Evolutionary conservation across 1,140 invertebrate genomes (phyloP).

Genomic region (Cotesia glomerata): DNA sequence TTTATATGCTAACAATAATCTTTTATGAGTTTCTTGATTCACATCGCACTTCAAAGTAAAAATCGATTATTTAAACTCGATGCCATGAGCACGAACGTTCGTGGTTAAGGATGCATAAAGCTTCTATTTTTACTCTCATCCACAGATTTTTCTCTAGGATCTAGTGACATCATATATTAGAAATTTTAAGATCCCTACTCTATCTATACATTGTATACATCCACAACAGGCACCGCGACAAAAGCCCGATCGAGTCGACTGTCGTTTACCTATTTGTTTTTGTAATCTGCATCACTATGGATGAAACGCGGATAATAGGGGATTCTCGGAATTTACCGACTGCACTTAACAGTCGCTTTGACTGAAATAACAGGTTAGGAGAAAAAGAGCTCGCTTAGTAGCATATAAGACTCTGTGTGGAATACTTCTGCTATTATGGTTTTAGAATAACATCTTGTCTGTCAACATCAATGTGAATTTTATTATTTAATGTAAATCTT

Average conservation of each 20-base stretch:
- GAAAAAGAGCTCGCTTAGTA: neutral
- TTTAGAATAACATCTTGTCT: too few species aligned
- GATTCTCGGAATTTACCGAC: slow-evolving; percentile 46
- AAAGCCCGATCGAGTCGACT: neutral
- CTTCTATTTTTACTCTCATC: neutral
- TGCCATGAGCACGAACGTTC: slow-evolving; percentile 22
- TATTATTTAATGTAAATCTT: too few species aligned
- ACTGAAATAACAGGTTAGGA: neutral
- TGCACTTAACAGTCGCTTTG: slow-evolving; percentile 26
- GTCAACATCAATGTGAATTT: too few species aligned
- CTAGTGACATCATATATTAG: neutral
- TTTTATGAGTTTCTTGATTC: slow-evolving; percentile 6
- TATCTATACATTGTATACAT: slow-evolving; percentile 37
- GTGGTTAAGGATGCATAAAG: slow-evolving; percentile 19
- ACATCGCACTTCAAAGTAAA: slow-evolving; percentile 1
- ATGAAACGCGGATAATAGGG: slow-evolving; percentile 56
- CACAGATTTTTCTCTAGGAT: neutral
- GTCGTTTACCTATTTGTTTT: slow-evolving; percentile 54
- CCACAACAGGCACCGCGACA: slow-evolving; percentile 22
- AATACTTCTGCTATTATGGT: too few species aligned
- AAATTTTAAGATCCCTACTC: slow-evolving; percentile 37
- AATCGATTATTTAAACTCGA: slow-evolving; percentile 27
- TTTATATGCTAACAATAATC: neutral
- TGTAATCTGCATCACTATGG: slow-evolving; percentile 60
- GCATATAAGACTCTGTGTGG: neutral